Evolutionary conservation across 2,113 vertebrate species (phyloP), one percentile per base, ranked within the genome.

Genomic region (Steatornis caripensis): DNA sequence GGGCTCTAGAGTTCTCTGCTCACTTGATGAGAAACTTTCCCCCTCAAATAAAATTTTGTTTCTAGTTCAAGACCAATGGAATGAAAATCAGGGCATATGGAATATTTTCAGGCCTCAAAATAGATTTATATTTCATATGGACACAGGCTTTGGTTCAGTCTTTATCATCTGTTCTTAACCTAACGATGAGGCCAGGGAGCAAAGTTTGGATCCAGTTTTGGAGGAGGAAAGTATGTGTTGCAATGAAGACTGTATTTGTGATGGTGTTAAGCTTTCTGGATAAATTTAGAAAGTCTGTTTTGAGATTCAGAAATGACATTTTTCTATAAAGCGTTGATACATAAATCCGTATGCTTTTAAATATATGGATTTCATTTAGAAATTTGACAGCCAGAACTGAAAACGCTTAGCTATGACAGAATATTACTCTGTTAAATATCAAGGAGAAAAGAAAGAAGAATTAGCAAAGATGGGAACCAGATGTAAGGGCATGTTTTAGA

Each of bases 111-210:
- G 74, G 22, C 58, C 45, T 93, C 61, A 79, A n/a, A 96, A 86
- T 76, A 93, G 87, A 83, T 84, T 89, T 87, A 16, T 51, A 46
- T 89, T 89, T 97, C 77, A 74, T 54, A 70, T 62, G 84, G 91
- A 79, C 84, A 89, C 8, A 36, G 92, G 15, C 54, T 87, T 90
- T 87, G 49, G 29, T 36, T 76, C 45, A 79, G 57, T 89, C 69
- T 95, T 92, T 90, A 76, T 95, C 36, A 68, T 93, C 46, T 93
- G 53, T 54, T 89, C 58, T 85, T 95, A 97, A 96, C 81, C 77
- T 85, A 91, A 91, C 95, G 74, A 70, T 36, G 84, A 81, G 74
- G 57, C 86, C 87, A 93, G 69, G 54, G 81, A 92, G 72, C 48
- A 92, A 89, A 89, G 74, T 94, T 77, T 87, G 81, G 61, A 92